These are phyloP conservation scores for Apostichopus japonicus DNA, from an alignment of 35 echinoderm and acorn worm genomes.

Conservation along the genomic window DNA sequence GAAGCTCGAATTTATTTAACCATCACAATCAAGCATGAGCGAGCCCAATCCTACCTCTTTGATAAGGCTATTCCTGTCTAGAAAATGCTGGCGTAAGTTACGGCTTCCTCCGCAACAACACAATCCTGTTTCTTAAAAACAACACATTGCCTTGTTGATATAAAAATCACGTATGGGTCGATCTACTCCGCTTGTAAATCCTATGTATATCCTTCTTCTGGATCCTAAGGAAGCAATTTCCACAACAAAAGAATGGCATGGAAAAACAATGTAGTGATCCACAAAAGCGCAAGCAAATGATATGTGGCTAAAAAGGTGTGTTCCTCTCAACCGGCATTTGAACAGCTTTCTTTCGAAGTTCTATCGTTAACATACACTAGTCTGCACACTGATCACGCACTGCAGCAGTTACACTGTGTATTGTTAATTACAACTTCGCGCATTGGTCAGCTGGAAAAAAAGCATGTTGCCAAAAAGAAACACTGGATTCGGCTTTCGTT, in stretches of 20 bases:
- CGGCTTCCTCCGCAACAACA: constrained; percentile 13
- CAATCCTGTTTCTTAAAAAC: background rate
- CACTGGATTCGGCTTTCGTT: background rate
- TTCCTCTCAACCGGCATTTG: constrained; percentile 36
- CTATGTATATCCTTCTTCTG: constrained; percentile 11
- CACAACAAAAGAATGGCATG: constrained; percentile 5
- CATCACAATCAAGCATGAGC: background rate
- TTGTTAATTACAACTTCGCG: constrained; percentile 10
- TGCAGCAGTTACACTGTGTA: background rate
- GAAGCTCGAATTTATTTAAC: too few relatives aligned
- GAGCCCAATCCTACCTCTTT: constrained; percentile 16
- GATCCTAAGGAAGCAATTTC: constrained; percentile 12
- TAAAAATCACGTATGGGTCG: background rate
- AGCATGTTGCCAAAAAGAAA: background rate
- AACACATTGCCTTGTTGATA: background rate
- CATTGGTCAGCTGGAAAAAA: constrained; percentile 5
- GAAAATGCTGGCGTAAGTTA: constrained; percentile 30
- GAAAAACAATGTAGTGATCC: constrained; percentile 11
- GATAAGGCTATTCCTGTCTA: constrained; percentile 8
- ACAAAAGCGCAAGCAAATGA: constrained; percentile 24
- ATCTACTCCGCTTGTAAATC: constrained; percentile 33
- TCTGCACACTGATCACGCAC: background rate
- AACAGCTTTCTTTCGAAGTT: background rate
- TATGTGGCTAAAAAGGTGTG: constrained; percentile 31
- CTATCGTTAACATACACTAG: too few relatives aligned